These are phyloP conservation scores for Takifugu rubripes DNA, from an alignment of 2,797 vertebrate species.

Conservation along the genomic window DNA sequence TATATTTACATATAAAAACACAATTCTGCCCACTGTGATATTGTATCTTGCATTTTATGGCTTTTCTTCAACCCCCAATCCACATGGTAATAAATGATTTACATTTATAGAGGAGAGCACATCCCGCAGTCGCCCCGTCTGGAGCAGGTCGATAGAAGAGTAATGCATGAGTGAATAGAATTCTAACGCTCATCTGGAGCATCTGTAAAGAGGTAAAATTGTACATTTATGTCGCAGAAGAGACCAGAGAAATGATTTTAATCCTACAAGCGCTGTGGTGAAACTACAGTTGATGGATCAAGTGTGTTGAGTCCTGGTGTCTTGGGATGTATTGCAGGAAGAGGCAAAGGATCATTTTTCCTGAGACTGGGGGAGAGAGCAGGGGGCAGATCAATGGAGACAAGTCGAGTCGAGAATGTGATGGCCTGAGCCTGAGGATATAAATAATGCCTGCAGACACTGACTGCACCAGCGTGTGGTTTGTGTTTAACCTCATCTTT, in stretches of 20 bases:
- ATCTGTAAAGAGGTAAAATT: slow-evolving; percentile 13
- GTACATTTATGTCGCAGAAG: slow-evolving; percentile 33
- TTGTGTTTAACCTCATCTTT: slow-evolving; percentile 36
- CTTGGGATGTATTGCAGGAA: slow-evolving; percentile 48
- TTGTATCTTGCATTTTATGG: too few species aligned
- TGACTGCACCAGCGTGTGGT: slow-evolving; percentile 44
- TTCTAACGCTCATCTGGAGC: slow-evolving; percentile 15
- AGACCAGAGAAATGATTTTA: slow-evolving; percentile 28
- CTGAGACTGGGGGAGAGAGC: slow-evolving; percentile 23
- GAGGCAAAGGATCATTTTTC: slow-evolving; percentile 48
- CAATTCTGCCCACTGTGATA: too few species aligned
- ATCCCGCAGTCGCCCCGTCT: slow-evolving; percentile 7
- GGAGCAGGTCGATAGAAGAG: slow-evolving; percentile 9
- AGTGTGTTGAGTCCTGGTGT: slow-evolving; percentile 48
- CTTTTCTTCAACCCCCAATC: too few species aligned
- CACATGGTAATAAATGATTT: too few species aligned
- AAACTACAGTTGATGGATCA: slow-evolving; percentile 48
- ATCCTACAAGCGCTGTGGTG: slow-evolving; percentile 32
- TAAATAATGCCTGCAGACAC: slow-evolving; percentile 62
- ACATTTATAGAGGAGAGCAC: too few species aligned
- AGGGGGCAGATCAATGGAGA: slow-evolving; percentile 65
- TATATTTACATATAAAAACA: too few species aligned
- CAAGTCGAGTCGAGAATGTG: slow-evolving; percentile 58
- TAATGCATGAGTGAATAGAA: slow-evolving; percentile 8
- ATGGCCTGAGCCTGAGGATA: slow-evolving; percentile 58